Evolutionary conservation across 2,888 invertebrate genomes (phyloP), one percentile per base, ranked within the genome.

Genomic region (Allophyes oxyacanthae): DNA sequence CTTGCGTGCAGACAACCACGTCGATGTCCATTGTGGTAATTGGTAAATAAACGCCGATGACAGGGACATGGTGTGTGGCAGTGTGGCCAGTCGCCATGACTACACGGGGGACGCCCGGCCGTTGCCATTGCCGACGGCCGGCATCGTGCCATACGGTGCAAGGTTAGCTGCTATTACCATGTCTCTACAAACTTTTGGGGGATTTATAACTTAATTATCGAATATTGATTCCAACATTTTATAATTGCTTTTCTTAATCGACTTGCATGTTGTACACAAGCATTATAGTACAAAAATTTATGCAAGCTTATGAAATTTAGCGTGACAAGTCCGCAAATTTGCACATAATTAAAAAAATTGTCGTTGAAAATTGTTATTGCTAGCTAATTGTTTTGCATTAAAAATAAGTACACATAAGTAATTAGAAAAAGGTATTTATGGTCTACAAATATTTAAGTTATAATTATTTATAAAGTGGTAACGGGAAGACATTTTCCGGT

Each of bases 1-100:
- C 42, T 64, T 75, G 75, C 82, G 80, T 78, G 81, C 76, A 78
- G 83, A 77, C 77, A 46, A 64, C 76, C 78, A 77, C 79, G 66
- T 72, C 72, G 67, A 69, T 82, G 82, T 79, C 83, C 79, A 82
- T 78, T 81, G 79, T 76, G 78, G 77, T 86, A 81, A 86, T 87
- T 86, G 81, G 87, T 89, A 89, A 89, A 88, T 88, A 89, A 85
- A 88, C 83, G 81, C 59, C 62, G 68, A 65, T 80, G 81, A 83
- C 80, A 79, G 73, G 58, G 68, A 65, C 65, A 77, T 73, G 73
- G 65, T 78, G 80, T 78, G 73, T 53, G 67, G 70, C 66, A 67
- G 69, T 61, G 62, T 52, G 51, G 53, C 6, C 63, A 51, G 87
- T 91, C 72, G 66, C 79, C 85, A 91, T 91, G 86, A 81, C 75